These are phyloP conservation scores for Anneissia japonica DNA, from an alignment of 35 echinoderm and acorn worm genomes.

Conservation along the genomic window DNA sequence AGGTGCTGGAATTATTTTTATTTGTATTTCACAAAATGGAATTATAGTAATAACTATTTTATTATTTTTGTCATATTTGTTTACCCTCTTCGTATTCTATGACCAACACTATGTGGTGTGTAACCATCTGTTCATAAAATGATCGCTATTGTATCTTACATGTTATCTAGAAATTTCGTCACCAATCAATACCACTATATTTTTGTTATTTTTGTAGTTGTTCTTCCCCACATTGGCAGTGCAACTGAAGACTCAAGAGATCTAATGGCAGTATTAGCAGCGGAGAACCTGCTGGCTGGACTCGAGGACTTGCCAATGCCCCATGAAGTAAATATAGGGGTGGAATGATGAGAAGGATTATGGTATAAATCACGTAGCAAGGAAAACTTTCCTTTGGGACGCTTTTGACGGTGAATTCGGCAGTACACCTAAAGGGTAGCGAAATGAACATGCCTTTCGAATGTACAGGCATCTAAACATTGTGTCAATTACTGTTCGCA, in stretches of 20 bases:
- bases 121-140: not conserved
- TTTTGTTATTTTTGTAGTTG: constrained; percentile 43
- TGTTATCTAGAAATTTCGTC: not conserved
- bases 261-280: constrained; percentile 68
- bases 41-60: too few relatives aligned
- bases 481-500: too few relatives aligned
- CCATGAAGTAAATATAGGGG: constrained; percentile 46
- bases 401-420: too few relatives aligned
- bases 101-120: not conserved
- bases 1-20: too few relatives aligned
- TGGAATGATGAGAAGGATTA: too few relatives aligned
- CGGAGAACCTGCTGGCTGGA: constrained; percentile 59
- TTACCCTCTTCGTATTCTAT: not conserved
- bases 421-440: too few relatives aligned
- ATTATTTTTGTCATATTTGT: not conserved
- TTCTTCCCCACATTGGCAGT: constrained; percentile 80
- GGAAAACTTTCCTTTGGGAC: too few relatives aligned
- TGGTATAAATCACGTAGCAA: too few relatives aligned
- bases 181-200: not conserved
- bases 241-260: constrained; percentile 67
- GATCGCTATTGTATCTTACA: too few relatives aligned
- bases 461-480: too few relatives aligned
- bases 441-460: too few relatives aligned
- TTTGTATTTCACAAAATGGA: too few relatives aligned
- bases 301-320: constrained; percentile 50